Conservation (phyloP, 2,113 vertebrate species). For the Plecotus auritus region DNA sequence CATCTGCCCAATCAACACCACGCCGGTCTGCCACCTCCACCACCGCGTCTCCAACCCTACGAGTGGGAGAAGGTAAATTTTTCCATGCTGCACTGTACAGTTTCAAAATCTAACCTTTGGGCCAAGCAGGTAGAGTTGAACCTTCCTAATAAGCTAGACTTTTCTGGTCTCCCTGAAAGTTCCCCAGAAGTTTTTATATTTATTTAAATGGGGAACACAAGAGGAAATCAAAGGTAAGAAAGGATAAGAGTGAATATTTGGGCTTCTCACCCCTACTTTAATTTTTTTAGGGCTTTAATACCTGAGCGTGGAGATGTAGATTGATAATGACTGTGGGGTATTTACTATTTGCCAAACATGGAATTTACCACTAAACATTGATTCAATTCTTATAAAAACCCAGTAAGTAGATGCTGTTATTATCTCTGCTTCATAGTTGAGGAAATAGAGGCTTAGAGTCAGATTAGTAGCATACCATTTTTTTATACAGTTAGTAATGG, state of each 20-base stretch:
- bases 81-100: rapidly evolving
- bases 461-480: neutral
- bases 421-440: neutral
- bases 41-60: constrained; percentile 89
- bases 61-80: constrained; percentile 83
- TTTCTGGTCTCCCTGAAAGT: neutral
- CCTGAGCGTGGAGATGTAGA: neutral
- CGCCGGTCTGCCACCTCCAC: constrained; percentile 85
- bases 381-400: constrained; percentile 9
- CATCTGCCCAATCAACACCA: constrained; percentile 93
- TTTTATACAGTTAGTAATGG: neutral
- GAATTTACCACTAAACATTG: neutral
- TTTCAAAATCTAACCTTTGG: neutral
- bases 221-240: neutral
- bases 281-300: neutral
- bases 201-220: neutral
- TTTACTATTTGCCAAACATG: neutral
- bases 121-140: neutral
- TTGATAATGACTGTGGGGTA: neutral
- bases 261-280: neutral
- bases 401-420: neutral
- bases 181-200: neutral
- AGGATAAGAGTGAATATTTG: neutral
- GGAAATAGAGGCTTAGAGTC: neutral
- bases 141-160: neutral